phyloP scores from a whole-genome alignment of 2,888 invertebrate species.

The Lacanobia oleracea region DNA sequence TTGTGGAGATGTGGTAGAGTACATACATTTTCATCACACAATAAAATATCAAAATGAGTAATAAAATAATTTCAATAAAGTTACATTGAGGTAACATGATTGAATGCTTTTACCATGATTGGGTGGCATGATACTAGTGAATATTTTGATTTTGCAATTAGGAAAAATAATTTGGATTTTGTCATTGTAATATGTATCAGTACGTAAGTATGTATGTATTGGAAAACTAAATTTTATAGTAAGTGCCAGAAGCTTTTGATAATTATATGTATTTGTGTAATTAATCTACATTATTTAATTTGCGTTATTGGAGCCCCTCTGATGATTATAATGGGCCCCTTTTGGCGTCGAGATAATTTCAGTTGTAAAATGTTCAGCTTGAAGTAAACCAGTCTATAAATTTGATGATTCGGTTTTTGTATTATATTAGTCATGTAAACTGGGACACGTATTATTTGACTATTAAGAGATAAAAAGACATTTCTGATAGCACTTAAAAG shows the following conservation, averaged over 20 bases:
- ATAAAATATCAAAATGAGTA: slow-evolving; percentile 27
- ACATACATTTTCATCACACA: neutral
- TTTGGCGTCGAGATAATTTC: slow-evolving; percentile 3
- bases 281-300: slow-evolving; percentile 20
- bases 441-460: slow-evolving; percentile 47
- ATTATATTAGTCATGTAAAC: slow-evolving; percentile 21
- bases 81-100: slow-evolving; percentile 25
- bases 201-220: slow-evolving; percentile 32
- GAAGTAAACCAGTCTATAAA: neutral
- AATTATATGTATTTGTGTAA: slow-evolving; percentile 33
- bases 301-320: neutral
- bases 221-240: slow-evolving; percentile 41
- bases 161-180: slow-evolving; percentile 22
- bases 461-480: slow-evolving; percentile 52
- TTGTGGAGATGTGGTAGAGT: slow-evolving; percentile 5
- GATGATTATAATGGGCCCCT: slow-evolving; percentile 1
- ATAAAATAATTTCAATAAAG: slow-evolving; percentile 19
- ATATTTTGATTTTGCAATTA: slow-evolving; percentile 31
- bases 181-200: slow-evolving; percentile 16
- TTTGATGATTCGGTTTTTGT: neutral
- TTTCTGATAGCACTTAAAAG: slow-evolving; percentile 33
- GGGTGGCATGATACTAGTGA: slow-evolving; percentile 26
- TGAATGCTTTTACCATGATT: slow-evolving; percentile 3
- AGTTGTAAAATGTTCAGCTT: slow-evolving; percentile 27
- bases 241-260: slow-evolving; percentile 45